These are phyloP conservation scores for Marasmarcha lunaedactyla DNA, from an alignment of 2,888 invertebrate genomes.

Conservation along the genomic window DNA sequence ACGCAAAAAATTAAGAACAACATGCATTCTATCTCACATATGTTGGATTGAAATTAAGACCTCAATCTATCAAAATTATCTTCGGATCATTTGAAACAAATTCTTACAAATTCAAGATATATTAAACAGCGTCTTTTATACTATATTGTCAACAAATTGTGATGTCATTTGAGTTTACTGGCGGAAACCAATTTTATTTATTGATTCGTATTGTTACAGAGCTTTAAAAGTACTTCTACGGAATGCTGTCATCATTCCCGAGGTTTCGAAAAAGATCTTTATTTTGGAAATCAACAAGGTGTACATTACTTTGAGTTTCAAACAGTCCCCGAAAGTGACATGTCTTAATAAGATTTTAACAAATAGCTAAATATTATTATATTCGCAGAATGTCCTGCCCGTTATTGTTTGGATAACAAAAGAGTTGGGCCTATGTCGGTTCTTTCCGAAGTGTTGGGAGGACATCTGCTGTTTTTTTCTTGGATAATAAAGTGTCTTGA, in stretches of 20 bases:
- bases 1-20: too few species aligned
- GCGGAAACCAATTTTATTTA: constrained; percentile 69
- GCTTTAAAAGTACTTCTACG: constrained; percentile 35
- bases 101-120: constrained; percentile 10
- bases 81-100: constrained; percentile 40
- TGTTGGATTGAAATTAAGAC: too few species aligned
- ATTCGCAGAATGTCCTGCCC: constrained; percentile 63
- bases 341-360: constrained; percentile 66
- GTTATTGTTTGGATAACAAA: constrained; percentile 59
- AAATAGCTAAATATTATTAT: constrained; percentile 67
- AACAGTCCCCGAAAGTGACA: constrained; percentile 34
- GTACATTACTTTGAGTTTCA: too few species aligned
- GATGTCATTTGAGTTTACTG: constrained; percentile 56
- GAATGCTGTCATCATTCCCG: too few species aligned
- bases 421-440: constrained; percentile 39
- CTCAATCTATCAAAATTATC: too few species aligned
- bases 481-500: constrained; percentile 38
- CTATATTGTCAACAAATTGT: constrained; percentile 50
- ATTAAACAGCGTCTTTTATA: background rate
- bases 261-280: too few species aligned
- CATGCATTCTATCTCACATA: too few species aligned
- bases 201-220: constrained; percentile 50
- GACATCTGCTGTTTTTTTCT: constrained; percentile 59
- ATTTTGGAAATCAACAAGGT: too few species aligned
- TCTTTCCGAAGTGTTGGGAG: too few species aligned